Conservation (phyloP, 30 jellyfish, hydroid and myxozoan genomes). For the Sanderia malayensis region DNA sequence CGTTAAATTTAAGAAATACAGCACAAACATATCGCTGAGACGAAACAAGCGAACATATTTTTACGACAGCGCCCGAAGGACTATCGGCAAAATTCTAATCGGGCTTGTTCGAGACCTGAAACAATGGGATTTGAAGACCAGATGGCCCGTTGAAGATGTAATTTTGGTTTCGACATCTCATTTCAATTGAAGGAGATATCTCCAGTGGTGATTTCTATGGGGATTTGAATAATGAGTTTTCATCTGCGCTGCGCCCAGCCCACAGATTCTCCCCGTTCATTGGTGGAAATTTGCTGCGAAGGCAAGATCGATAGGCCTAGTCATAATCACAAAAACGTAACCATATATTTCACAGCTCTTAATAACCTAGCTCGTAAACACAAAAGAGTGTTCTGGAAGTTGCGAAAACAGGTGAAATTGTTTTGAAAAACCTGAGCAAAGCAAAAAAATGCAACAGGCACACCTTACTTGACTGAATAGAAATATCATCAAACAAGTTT, state of each 20-base stretch:
- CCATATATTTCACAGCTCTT: too few species aligned
- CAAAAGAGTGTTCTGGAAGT: too few species aligned
- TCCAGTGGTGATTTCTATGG: not conserved
- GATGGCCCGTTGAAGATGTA: slow-evolving; percentile 54
- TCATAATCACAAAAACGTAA: too few species aligned
- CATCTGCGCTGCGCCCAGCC: not conserved
- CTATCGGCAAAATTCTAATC: slow-evolving; percentile 27
- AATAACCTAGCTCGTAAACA: too few species aligned
- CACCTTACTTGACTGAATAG: too few species aligned
- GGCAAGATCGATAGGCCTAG: too few species aligned
- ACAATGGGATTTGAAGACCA: slow-evolving; percentile 42
- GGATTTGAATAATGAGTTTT: not conserved
- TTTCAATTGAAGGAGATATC: slow-evolving; percentile 28
- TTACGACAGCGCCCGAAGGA: slow-evolving; percentile 11
- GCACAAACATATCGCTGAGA: not conserved
- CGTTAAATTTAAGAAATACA: not conserved
- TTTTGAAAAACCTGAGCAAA: too few species aligned
- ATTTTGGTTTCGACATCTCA: slow-evolving; percentile 53
- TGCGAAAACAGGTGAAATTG: too few species aligned
- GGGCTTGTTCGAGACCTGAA: too few species aligned
- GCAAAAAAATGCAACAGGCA: too few species aligned
- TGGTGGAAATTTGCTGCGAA: not conserved
- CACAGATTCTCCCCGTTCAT: not conserved
- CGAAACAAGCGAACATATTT: not conserved
- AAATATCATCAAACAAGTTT: too few species aligned